phyloP scores from a whole-genome alignment of 2,797 vertebrate genomes.

The Cyprinodon diabolis region DNA sequence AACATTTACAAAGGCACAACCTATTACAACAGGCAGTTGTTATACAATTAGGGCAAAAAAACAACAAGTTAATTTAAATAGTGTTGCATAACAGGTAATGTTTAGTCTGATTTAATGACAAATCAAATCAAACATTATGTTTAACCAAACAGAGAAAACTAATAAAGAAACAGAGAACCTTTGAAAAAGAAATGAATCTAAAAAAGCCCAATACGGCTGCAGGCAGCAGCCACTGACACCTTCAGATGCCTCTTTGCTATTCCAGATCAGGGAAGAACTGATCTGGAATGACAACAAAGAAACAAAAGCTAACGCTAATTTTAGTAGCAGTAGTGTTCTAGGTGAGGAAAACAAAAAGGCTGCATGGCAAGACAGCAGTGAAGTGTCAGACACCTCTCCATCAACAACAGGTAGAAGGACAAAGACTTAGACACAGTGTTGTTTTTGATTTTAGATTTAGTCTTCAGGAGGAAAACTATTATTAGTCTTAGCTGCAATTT shows the following conservation, averaged over 20 bases:
- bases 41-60: too few relatives aligned
- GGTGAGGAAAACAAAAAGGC: constrained; percentile 29
- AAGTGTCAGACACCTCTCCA: constrained; percentile 50
- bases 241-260: neutral
- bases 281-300: constrained; percentile 65
- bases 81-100: too few relatives aligned
- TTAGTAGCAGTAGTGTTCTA: constrained; percentile 48
- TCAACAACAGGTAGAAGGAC: constrained; percentile 22
- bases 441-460: too few relatives aligned
- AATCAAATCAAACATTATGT: neutral
- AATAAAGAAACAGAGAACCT: neutral
- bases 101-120: too few relatives aligned
- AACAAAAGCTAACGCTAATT: constrained; percentile 37
- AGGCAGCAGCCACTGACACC: neutral
- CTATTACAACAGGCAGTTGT: too few relatives aligned
- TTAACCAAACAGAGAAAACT: neutral
- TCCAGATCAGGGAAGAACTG: constrained; percentile 48
- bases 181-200: neutral
- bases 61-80: too few relatives aligned
- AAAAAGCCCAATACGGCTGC: neutral
- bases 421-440: neutral
- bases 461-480: too few relatives aligned
- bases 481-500: too few relatives aligned
- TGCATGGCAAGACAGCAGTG: constrained; percentile 42
- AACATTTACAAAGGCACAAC: too few relatives aligned